phyloP scores from a whole-genome alignment of 2,888 invertebrate species.

The Marasmarcha lunaedactyla region DNA sequence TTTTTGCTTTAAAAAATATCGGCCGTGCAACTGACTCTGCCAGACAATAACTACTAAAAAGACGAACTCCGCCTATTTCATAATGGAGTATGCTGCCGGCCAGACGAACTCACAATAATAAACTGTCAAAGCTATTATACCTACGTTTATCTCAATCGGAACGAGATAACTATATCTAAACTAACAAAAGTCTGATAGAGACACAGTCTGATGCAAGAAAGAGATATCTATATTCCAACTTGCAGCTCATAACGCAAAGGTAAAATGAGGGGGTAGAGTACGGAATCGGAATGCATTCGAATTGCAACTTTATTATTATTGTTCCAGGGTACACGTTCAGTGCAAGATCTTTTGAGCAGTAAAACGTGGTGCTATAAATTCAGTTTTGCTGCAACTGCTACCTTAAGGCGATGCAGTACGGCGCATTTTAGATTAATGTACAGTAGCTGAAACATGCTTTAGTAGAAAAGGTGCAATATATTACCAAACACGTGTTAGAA shows the following conservation, averaged over 20 bases:
- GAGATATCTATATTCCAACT: constrained; percentile 53
- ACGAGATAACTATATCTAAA: constrained; percentile 43
- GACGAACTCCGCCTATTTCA: constrained; percentile 57
- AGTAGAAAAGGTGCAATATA: constrained; percentile 36
- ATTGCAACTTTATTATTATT: too few relatives aligned
- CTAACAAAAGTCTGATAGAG: constrained; percentile 49
- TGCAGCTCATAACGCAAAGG: constrained; percentile 41
- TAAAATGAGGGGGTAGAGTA: constrained; percentile 23
- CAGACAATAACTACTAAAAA: too few relatives aligned
- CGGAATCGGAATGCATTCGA: constrained; percentile 35
- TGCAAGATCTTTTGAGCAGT: too few relatives aligned
- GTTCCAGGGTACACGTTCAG: too few relatives aligned
- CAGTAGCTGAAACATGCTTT: constrained; percentile 30
- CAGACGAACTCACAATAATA: constrained; percentile 30
- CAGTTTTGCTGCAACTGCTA: too few relatives aligned
- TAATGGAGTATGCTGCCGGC: constrained; percentile 52
- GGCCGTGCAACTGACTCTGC: too few relatives aligned
- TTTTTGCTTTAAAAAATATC: too few relatives aligned
- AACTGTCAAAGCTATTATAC: constrained; percentile 47
- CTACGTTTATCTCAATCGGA: constrained; percentile 61
- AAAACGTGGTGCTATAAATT: too few relatives aligned
- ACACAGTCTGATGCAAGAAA: constrained; percentile 41
- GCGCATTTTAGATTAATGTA: constrained; percentile 39
- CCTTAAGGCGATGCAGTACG: constrained; percentile 39
- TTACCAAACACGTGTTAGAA: constrained; percentile 18